A percentile compares a stretch with the other conserved stretches of the same genome.
phyloP scores from a whole-genome alignment of 2,797 vertebrate genomes.

The Gymnoscopelus microlampas region DNA sequence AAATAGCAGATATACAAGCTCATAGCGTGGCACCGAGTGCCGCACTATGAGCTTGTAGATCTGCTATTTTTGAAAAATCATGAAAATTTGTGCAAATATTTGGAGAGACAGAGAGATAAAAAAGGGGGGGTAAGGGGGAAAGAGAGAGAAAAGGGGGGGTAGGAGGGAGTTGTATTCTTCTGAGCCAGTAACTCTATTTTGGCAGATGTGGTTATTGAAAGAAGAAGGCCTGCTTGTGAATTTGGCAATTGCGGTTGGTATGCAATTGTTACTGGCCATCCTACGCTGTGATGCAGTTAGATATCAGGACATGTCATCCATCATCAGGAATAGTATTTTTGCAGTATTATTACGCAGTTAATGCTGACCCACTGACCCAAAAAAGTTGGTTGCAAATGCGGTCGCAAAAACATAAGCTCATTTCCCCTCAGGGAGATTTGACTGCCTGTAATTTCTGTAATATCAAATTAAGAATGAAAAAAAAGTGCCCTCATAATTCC shows the following conservation, averaged over 20 bases:
- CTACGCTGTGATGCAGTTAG: conserved; percentile 48
- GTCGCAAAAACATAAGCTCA: conserved; percentile 73
- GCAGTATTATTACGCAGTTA: conserved; percentile 71
- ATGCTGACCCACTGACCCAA: conserved; percentile 76
- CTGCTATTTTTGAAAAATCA: too few species aligned
- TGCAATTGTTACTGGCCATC: conserved; percentile 39
- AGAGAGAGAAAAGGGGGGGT: conserved; percentile 7
- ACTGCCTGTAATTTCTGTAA: conserved; percentile 57
- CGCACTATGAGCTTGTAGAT: too few species aligned
- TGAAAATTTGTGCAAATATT: too few species aligned
- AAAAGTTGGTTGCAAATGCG: conserved; percentile 73
- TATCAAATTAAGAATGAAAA: conserved; percentile 51
- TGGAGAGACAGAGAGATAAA: conserved; percentile 6
- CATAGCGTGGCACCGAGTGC: too few species aligned
- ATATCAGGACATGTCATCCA: conserved; percentile 56
- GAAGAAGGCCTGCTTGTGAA: conserved; percentile 48
- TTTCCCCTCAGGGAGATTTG: conserved; percentile 66
- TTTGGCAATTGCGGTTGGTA: conserved; percentile 52
- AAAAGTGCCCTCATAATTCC: conserved; percentile 51
- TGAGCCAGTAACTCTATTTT: conserved; percentile 56
- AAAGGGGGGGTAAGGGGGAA: too few species aligned
- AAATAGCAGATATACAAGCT: too few species aligned
- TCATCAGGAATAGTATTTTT: conserved; percentile 58
- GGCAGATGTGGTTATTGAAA: conserved; percentile 62
- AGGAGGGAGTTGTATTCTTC: conserved; percentile 43